Percentiles rank a stretch among this genome's conserved stretches.
phyloP scores from a whole-genome alignment of 2,797 vertebrate genomes.

The Chelonia mydas region DNA sequence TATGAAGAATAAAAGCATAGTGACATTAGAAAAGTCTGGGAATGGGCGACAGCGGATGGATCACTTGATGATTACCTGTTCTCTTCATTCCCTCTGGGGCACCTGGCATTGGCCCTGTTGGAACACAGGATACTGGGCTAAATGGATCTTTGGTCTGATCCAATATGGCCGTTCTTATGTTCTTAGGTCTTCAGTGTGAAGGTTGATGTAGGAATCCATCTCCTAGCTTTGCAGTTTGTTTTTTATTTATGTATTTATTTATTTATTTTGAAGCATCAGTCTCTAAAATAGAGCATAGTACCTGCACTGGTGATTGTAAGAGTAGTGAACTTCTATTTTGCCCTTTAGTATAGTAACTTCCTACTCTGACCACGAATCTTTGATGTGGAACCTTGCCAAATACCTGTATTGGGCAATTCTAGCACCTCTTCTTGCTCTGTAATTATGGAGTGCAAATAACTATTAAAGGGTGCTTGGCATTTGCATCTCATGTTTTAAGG shows the following conservation, averaged over 20 bases:
- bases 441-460: neutral
- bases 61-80: no score
- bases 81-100: no score
- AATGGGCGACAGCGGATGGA: no score
- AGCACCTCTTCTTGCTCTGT: neutral
- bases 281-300: neutral
- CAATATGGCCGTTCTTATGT: no score
- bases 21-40: neutral
- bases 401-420: neutral
- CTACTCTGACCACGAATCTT: neutral
- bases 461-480: neutral
- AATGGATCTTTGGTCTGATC: no score
- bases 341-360: neutral
- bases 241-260: neutral
- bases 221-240: neutral
- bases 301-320: neutral
- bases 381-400: neutral
- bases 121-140: no score
- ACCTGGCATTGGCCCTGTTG: no score
- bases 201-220: neutral
- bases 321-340: neutral
- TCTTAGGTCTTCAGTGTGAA: neutral
- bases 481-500: neutral
- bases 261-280: neutral
- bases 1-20: neutral